Conservation (phyloP, 2,797 vertebrate genomes). For the Lagodon rhomboides region DNA sequence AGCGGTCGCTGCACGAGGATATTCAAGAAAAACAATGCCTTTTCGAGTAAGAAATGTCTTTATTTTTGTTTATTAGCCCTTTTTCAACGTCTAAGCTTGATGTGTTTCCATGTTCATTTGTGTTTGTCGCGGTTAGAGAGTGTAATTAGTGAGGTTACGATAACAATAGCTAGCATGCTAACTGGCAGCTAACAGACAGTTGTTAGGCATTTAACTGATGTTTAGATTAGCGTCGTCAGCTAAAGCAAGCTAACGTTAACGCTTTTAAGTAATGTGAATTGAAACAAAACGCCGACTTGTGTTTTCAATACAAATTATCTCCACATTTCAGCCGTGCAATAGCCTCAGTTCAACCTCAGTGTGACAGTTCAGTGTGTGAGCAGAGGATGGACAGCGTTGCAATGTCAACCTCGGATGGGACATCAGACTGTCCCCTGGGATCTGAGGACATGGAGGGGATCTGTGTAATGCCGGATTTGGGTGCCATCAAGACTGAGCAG, state of each 20-base stretch:
- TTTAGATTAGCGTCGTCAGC: not conserved
- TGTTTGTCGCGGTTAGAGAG: accelerated
- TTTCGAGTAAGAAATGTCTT: constrained; percentile 25
- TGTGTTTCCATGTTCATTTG: accelerated
- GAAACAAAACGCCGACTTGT: accelerated
- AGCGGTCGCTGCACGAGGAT: not conserved
- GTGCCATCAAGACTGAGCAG: constrained; percentile 93
- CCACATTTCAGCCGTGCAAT: constrained; percentile 5
- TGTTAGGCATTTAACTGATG: not conserved
- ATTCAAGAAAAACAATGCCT: constrained; percentile 34
- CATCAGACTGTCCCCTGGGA: constrained; percentile 74
- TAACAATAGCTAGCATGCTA: constrained; percentile 63
- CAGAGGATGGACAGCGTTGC: constrained; percentile 62
- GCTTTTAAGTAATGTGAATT: accelerated
- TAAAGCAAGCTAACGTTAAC: no score
- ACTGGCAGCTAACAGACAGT: constrained; percentile 23
- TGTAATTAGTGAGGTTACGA: not conserved
- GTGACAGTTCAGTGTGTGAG: constrained; percentile 19
- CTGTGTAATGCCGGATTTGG: constrained; percentile 90
- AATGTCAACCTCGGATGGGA: constrained; percentile 58
- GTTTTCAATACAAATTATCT: not conserved
- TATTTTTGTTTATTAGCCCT: constrained; percentile 55
- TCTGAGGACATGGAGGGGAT: constrained; percentile 88
- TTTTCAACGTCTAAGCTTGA: accelerated
- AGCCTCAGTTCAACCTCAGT: constrained; percentile 15